Evolutionary conservation across 2,113 vertebrate species (phyloP), one percentile per base, ranked within the genome.

Genomic region (Colistium nudipinnis): DNA sequence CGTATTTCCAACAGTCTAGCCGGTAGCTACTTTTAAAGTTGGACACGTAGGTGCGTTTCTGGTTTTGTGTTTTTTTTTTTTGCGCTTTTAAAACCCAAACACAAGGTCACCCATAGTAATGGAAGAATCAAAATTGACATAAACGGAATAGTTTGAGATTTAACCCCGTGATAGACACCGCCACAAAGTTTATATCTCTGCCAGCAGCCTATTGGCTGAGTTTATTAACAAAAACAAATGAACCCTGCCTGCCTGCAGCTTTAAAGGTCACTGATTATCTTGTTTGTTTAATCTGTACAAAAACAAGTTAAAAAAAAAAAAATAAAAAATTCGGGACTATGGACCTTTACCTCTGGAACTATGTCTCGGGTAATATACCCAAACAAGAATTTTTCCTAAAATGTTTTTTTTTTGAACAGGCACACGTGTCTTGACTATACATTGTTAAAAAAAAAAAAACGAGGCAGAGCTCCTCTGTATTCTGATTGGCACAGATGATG

Each of bases 1-100:
- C n/a, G n/a, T n/a, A n/a, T n/a, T n/a, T n/a, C n/a, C n/a, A n/a
- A n/a, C n/a, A 71, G 86, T 80, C 6, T 1, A 48, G 75, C 87
- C 53, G 82, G 88, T 48, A 54, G 72, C 43, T 65, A 27, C 25
- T 28, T 10, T 43, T 52, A 36, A 6, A 61, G 38, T 57, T 19
- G 45, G 55, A 33, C 10, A 48, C 12, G 13, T 11, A 6, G 17
- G 30, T 52, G 24, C 22, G 19, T 7, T 35, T 2, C 16, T 30
- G 20, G 5, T 28, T 1, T 27, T 55, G 17, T 69, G 57, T 62
- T 4, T 69, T 62, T 62, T 4, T 27, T 31, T 39, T 61, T 30
- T 6, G 8, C 25, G 2, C n/a, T 41, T 13, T 2, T 8, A 13
- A 16, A 51, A 33, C 13, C 45, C 3, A 30, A 33, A 31, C 17